Base-by-base conservation (phyloP, 1,140 invertebrate species). In the Hycleus phaleratus region DNA sequence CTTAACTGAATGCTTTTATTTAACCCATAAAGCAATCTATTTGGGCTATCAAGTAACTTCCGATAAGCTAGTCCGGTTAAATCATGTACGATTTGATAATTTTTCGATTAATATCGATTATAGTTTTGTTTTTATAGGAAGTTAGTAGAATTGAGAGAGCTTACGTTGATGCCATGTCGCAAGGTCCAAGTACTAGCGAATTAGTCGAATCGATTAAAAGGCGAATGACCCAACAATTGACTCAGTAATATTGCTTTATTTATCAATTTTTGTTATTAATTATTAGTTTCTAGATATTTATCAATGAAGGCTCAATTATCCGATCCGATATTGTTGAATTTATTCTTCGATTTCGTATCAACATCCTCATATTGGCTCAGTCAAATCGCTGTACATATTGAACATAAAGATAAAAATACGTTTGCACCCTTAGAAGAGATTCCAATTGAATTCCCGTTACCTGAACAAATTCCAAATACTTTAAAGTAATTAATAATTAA, bases 1-100 rank as follows among this genome's bases (percentile, higher is more conserved):
- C 74, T 84, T 93, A 2, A 94, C 90, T 0, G 90, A 95, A 71
- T 88, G 89, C 67, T 97, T 96, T 74, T 95, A 86, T 72, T 79
- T 95, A 75, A 86, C 91, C 3, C 93, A 97, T 69, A 85, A 87
- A 66, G 84, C 88, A 50, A 78, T 96, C 26, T 85, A 93, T 71
- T 78, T 96, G 51, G 89, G 92, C 38, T 87, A 90, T 66, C 80
- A 87, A 46, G 86, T 91, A 11, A 81, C 88, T 38, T 80, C 90
- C 32, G 91, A 94, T 60, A 87, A 87, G 65, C 77, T 93, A 46
- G 78, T 83, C 50, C 77, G 77, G 8, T 75, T 81, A 56, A 82
- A 80, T 69, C 75, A 85, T 70, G 74, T 79, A 72, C 68, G 49
- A 18, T 18, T 18, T 18, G 18, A 18, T 18, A 6, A 45, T 9